Evolutionary conservation across 2,888 invertebrate genomes (phyloP), one percentile per base, ranked within the genome.

Genomic region (Minunthozetes semirufus): DNA sequence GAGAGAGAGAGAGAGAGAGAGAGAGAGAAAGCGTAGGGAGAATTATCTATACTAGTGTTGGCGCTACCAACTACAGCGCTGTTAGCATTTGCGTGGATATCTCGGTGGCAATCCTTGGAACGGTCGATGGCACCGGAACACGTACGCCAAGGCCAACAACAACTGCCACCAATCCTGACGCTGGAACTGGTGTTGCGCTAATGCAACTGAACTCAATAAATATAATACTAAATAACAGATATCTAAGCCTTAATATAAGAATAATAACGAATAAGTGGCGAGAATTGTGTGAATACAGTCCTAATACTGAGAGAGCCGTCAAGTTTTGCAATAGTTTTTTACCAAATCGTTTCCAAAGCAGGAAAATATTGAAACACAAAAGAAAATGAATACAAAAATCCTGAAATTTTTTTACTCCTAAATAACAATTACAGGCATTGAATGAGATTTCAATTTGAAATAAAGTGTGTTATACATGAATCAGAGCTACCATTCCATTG

Each of bases 61-160:
- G 50, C 50, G n/a, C n/a, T n/a, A n/a, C 42, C 11, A 42, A 42
- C 42, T 42, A 50, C 6, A 50, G 56, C 53, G 8, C 53, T 53
- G 53, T 25, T 19, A 19, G 50, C 50, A 22, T 9, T 56, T 56
- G 22, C 22, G 63, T 42, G 56, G 72, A 74, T n/a, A 71, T 73
- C 72, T 72, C 73, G 74, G 63, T 42, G 56, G 72, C 74, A 42
- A 71, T 74, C 75, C 75, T 75, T 75, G 75, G 68, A 66, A 59
- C 59, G 75, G 75, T 75, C 75, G 75, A 75, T 75, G 74, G 72
- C 75, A 75, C 75, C 75, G 75, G 75, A 75, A 75, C 75, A 46
- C 29, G 68, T 50, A 48, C 63, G 5, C 56, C 74, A 74, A 74
- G 74, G 74, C 22, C 74, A 61, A 27, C 75, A 46, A 70, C n/a